Base-by-base conservation (phyloP, 2,797 vertebrate genomes). In the Hydrocynus forskahlii region DNA sequence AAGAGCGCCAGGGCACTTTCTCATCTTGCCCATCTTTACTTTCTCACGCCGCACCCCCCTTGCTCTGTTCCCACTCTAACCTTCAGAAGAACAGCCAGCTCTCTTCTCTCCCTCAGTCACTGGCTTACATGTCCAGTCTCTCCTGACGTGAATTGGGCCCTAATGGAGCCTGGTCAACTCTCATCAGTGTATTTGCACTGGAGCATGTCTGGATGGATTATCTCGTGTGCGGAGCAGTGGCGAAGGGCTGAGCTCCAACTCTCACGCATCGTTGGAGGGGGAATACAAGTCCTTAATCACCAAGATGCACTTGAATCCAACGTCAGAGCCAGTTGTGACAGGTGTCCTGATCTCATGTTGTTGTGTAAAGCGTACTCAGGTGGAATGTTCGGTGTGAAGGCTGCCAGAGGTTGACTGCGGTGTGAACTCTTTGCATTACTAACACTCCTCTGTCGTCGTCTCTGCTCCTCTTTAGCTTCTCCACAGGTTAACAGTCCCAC, bases 381-480 rank as follows among this genome's bases (percentile, higher is more conserved):
- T 19, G 17, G 50, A 29, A 29, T 29, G 50, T 35, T 7, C 29
- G 16, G 45, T 38, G 45, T 67, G 60, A 35, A 45, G 29, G 19
- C 48, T 64, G 57, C 16, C 3, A 17, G 25, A 21, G 48, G 17
- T 40, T 59, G 19, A 13, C 69, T 82, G 63, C 45, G 75, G 5
- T 77, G 70, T 69, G 7, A 25, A 35, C 14, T 71, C 23, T 57
- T 35, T 83, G 78, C 92, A 85, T 89, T 86, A 93, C 83, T 79
- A 70, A 85, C 83, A 69, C 87, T 71, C 57, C 86, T 92, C 91
- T 91, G 90, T 91, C 94, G 87, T 91, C 93, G 60, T 95, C 71
- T 94, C 88, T 95, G 92, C 91, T 91, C 91, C 92, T 90, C 91
- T 92, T 87, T 93, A 98, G 97, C 94, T 86, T 95, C 96, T 87